A percentile compares a stretch with the other conserved stretches of the same genome.
phyloP scores from a whole-genome alignment of 2,113 vertebrate genomes.

The Amia ocellicauda region DNA sequence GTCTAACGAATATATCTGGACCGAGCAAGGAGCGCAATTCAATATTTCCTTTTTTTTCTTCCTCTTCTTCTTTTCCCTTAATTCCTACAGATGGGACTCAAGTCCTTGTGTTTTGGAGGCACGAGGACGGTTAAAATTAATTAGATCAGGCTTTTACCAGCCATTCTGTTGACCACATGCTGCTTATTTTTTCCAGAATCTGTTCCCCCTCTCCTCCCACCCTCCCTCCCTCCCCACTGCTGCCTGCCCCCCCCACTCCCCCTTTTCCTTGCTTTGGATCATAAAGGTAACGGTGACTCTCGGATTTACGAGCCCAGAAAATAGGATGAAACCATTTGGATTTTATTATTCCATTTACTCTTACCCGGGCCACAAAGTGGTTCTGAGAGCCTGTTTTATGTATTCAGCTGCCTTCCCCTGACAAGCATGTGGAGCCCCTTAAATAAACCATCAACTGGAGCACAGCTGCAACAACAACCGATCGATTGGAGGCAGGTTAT shows the following conservation, averaged over 20 bases:
- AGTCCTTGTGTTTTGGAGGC: conserved; percentile 2
- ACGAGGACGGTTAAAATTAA: conserved; percentile 79
- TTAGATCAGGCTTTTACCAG: conserved; percentile 79
- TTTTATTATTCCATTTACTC: conserved; percentile 99
- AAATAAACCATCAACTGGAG: conserved; percentile 91
- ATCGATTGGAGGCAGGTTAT: conserved; percentile 94
- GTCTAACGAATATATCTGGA: not conserved
- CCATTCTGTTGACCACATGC: conserved; percentile 73
- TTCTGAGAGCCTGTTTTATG: conserved; percentile 99
- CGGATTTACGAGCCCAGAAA: conserved; percentile 92
- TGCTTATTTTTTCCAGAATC: conserved; percentile 53
- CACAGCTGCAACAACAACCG: conserved; percentile 97
- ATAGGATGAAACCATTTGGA: conserved; percentile 98
- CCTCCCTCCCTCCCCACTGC: not conserved
- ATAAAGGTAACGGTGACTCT: conserved; percentile 84
- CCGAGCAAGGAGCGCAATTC: not conserved
- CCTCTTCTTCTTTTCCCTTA: too few species aligned
- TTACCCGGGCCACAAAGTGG: conserved; percentile 95
- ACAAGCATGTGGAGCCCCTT: conserved; percentile 98
- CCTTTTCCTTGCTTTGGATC: conserved; percentile 66
- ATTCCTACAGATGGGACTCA: conserved; percentile 20
- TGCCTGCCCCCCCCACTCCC: conserved; percentile 15
- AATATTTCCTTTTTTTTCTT: conserved; percentile 1
- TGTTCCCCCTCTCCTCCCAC: not conserved
- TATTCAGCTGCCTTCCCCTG: conserved; percentile 99